Percentiles rank a stretch among this genome's conserved stretches.
Evolutionary conservation across 2,113 vertebrate species (phyloP).

Genomic region (Dascyllus trimaculatus): DNA sequence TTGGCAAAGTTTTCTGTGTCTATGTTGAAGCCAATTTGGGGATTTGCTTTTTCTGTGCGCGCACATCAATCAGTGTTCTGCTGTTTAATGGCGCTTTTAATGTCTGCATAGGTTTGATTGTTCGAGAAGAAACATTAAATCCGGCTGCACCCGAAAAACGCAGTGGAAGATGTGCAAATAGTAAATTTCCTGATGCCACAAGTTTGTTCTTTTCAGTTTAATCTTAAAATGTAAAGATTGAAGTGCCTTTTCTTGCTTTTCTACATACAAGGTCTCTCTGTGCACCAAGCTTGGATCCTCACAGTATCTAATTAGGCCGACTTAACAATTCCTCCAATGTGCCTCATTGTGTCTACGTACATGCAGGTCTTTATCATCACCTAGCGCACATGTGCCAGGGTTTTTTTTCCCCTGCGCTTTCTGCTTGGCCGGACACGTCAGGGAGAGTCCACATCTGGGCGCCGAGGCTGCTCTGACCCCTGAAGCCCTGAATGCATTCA

Average conservation of each 20-base stretch:
- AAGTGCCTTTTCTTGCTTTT: conserved; percentile 14
- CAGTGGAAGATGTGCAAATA: neutral
- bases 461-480: conserved; percentile 61
- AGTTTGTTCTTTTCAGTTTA: neutral
- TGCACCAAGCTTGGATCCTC: neutral
- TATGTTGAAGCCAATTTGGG: conserved; percentile 29
- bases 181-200: neutral
- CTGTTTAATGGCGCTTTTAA: conserved; percentile 23
- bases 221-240: neutral
- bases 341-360: neutral
- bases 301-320: conserved; percentile 38
- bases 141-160: conserved; percentile 15
- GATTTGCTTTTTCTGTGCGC: neutral
- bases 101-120: neutral
- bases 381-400: conserved; percentile 42
- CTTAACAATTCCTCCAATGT: conserved; percentile 12
- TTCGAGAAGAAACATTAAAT: conserved; percentile 2
- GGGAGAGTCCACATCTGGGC: conserved; percentile 72
- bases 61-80: conserved; percentile 31
- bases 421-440: conserved; percentile 68
- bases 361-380: conserved; percentile 56
- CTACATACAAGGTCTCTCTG: neutral
- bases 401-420: conserved; percentile 41
- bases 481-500: conserved; percentile 59
- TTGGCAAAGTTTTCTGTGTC: conserved; percentile 37